Evolutionary conservation across 2,888 invertebrate genomes (phyloP), one percentile per base, ranked within the genome.

Genomic region (Apamea monoglypha): DNA sequence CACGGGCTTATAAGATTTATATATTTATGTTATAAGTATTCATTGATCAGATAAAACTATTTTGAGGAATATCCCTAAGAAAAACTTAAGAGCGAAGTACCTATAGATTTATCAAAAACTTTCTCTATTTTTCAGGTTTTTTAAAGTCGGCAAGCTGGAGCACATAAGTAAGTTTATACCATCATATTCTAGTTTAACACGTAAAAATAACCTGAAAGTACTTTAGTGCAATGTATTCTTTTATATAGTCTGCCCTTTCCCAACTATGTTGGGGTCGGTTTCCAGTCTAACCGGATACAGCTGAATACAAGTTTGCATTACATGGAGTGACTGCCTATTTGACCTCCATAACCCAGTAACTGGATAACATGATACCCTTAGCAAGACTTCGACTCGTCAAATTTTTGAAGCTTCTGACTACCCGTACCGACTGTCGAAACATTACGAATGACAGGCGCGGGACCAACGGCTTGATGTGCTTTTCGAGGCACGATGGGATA

Each of bases 71-170:
- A 40, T 25, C 3, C 3, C 14, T 16, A 0, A 61, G 1, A 47
- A 36, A 61, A 50, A 50, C 29, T 1, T 18, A 29, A 7, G 16
- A 32, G 2, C 25, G 1, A 32, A 16, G 6, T 25, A n/a, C n/a
- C n/a, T n/a, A 40, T 1, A n/a, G 1, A 80, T 80, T 80, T 50
- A 59, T 59, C 4, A 47, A 47, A 64, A 50, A 14, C 1, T 40
- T 76, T 76, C 12, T 89, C 90, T 90, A 87, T 92, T 78, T 95
- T 96, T 59, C 96, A 96, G 96, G 94, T 95, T 89, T 90, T 91
- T 88, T 91, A 92, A 94, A 94, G 92, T 91, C 93, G 92, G 92
- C 96, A 96, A 96, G 92, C 96, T 96, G 96, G 96, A 95, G 96
- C 95, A 96, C 89, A 92, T 96, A 95, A 96, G 96, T 96, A 90